Conservation (phyloP, 2,113 vertebrate species). For the Myotis brandtii region DNA sequence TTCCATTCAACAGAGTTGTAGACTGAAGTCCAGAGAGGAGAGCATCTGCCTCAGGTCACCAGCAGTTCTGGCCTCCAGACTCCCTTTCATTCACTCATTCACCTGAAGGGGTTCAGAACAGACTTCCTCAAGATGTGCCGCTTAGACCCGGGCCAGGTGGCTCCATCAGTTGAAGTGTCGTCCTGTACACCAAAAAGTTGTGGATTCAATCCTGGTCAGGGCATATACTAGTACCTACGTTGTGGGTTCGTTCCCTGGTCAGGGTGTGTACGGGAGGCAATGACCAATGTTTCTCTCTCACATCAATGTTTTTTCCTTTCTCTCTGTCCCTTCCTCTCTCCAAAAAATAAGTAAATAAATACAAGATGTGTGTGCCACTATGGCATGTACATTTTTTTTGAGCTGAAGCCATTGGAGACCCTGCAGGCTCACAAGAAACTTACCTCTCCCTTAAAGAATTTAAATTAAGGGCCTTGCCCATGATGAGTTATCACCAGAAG, state of each 20-base stretch:
- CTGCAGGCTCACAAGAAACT: not conserved
- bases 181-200: not conserved
- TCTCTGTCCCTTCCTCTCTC: not conserved
- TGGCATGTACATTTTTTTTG: not conserved
- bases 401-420: not conserved
- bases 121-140: not conserved
- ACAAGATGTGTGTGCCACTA: not conserved
- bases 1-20: not conserved
- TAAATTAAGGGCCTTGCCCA: not conserved
- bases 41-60: not conserved
- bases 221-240: not conserved
- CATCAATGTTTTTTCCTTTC: not conserved
- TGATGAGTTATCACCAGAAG: not conserved
- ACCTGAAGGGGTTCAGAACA: not conserved
- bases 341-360: not conserved
- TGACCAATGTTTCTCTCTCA: not conserved
- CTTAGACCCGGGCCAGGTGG: not conserved
- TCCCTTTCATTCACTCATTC: not conserved
- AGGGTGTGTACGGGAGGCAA: not conserved
- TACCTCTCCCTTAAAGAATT: not conserved
- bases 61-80: not conserved
- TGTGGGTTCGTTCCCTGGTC: not conserved
- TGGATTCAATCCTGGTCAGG: not conserved
- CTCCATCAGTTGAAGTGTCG: not conserved
- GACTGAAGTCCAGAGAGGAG: not conserved